Conservation (phyloP, 2,797 vertebrate species). For the Menidia menidia region DNA sequence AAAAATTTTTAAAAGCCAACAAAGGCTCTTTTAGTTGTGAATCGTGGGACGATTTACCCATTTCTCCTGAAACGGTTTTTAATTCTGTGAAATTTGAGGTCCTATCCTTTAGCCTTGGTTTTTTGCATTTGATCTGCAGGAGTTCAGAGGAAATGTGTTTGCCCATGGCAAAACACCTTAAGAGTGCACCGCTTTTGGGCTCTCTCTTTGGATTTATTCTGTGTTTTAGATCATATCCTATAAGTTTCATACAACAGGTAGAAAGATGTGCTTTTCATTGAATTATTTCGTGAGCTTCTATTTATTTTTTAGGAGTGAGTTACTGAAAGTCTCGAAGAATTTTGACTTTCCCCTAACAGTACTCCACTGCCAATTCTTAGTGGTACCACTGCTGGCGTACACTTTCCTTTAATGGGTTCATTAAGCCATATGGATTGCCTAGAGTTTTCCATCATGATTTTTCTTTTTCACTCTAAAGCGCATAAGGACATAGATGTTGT, state of each 20-base stretch:
- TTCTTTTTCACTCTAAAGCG: not conserved
- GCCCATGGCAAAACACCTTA: not conserved
- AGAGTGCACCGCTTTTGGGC: not conserved
- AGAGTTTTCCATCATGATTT: not conserved
- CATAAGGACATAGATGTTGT: too few species aligned
- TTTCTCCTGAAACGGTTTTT: not conserved
- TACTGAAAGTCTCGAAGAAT: not conserved
- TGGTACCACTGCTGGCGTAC: too few species aligned
- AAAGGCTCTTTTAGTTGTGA: not conserved
- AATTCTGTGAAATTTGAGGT: not conserved
- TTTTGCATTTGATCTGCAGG: not conserved
- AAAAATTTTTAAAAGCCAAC: not conserved
- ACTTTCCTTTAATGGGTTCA: not conserved
- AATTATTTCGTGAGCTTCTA: not conserved
- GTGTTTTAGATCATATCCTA: not conserved
- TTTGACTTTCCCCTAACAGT: not conserved
- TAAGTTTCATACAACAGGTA: too few species aligned
- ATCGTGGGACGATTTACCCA: not conserved
- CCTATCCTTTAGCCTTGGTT: not conserved
- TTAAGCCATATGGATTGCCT: not conserved
- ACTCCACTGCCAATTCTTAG: not conserved
- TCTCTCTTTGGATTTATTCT: not conserved
- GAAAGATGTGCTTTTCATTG: not conserved
- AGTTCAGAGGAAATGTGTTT: not conserved
- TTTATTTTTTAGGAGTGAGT: not conserved